Base-by-base conservation (phyloP, 2,888 invertebrate species). In the Morpho deidamia region DNA sequence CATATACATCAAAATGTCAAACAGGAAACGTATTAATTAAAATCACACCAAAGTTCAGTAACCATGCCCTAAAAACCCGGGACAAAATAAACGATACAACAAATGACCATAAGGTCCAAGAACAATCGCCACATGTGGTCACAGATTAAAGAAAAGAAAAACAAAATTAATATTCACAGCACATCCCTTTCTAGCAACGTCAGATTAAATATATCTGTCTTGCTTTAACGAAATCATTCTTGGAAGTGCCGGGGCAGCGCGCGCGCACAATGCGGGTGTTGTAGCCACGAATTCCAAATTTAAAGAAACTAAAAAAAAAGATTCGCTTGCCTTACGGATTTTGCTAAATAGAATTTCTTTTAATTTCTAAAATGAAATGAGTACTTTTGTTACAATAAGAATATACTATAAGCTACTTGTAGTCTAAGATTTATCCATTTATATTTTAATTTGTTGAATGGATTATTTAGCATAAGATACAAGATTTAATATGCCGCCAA, bases 41-140 rank as follows among this genome's bases (percentile, higher is more conserved):
- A 82, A 74, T 73, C 82, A 83, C 84, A 81, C 79, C 75, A 77
- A 80, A 78, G 78, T 79, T 80, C 76, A 79, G 69, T 79, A 76
- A 78, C 79, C 79, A 79, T 72, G 67, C 67, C 67, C 67, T 59
- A 62, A 68, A 68, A 66, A 58, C 46, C 39, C 52, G 59, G 60
- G 62, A 61, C 60, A 68, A 68, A 69, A 68, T 62, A 69, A 70
- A 67, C 65, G 65, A 68, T 64, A 68, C 68, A 66, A 62, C 70
- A 78, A 84, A 80, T 87, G 88, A 86, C 88, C 88, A 78, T 85
- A 87, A 83, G 87, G 87, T 85, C 88, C 84, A 78, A 81, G 82
- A 84, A 85, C 85, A 85, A 84, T 84, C 85, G 75, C 88, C 86
- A 88, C 87, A 88, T 89, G 88, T 87, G 88, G 88, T 79, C 84